Base-by-base conservation (phyloP, 1,140 invertebrate genomes). In the Fopius arisanus region DNA sequence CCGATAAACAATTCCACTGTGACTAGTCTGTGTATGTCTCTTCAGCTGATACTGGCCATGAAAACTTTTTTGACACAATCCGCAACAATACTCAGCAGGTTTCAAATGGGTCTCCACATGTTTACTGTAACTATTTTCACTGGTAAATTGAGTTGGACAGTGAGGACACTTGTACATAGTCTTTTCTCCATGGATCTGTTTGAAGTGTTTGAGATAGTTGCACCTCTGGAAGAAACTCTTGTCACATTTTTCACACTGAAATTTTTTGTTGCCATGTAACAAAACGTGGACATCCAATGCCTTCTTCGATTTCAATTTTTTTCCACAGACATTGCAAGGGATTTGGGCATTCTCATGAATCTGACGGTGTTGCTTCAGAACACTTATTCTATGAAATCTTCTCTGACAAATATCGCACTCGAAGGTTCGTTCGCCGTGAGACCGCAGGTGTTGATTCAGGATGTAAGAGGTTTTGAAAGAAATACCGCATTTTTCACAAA, bases 291-390 rank as follows among this genome's bases (percentile, higher is more conserved):
- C 83, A 28, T 85, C 80, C 4, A 90, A 76, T 12, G 88, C 88
- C 66, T 89, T 88, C 75, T 88, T 89, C 0, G 87, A 89, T 76
- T 89, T 89, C 14, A 90, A 76, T 48, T 86, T 78, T 77, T 88
- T 89, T 9, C 82, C 84, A 77, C 89, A 89, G 19, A 85, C 77
- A 10, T 82, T 78, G 78, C 89, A 89, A 43, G 87, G 84, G 51
- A 85, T 80, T 80, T 80, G 84, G 73, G 70, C 84, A 80, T 77
- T 84, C 76, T 79, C 73, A 78, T 90, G 90, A 4, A 88, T 87
- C 21, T 81, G 74, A 72, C 78, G 75, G 77, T 90, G 90, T 51
- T 88, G 83, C 48, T 86, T 83, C 4, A 90, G 78, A 37, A 89
- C 83, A 59, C 86, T 85, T 28, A 84, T 83, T 37, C 88, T 82